Evolutionary conservation across 2,888 invertebrate species (phyloP).

Genomic region (Limnephilus lunatus): DNA sequence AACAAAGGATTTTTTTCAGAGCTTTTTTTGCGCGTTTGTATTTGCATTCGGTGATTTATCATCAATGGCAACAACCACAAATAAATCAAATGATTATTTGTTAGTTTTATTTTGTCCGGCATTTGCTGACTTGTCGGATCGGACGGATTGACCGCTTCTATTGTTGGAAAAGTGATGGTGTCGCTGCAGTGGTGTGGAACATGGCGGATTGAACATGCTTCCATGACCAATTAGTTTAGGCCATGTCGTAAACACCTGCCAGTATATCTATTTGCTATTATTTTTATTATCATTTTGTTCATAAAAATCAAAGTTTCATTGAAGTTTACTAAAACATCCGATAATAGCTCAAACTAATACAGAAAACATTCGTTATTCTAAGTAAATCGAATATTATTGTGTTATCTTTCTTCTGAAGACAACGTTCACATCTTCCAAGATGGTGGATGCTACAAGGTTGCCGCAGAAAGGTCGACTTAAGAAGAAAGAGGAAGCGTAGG

Average conservation of each 20-base stretch:
- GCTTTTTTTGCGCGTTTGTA: neutral
- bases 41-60: conserved; percentile 13
- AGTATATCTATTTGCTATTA: neutral
- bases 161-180: conserved; percentile 10
- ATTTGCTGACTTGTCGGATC: conserved; percentile 3
- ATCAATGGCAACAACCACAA: neutral
- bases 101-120: conserved; percentile 4
- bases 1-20: conserved; percentile 1
- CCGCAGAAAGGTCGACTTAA: neutral
- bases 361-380: neutral
- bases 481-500: neutral
- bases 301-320: neutral
- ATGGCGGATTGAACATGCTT: conserved; percentile 20
- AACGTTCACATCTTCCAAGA: neutral
- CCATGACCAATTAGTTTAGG: conserved; percentile 4
- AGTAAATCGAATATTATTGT: too few relatives aligned
- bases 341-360: neutral
- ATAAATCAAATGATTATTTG: conserved; percentile 14
- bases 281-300: neutral
- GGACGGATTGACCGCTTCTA: neutral
- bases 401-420: too few relatives aligned
- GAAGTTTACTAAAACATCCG: neutral
- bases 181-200: conserved; percentile 14
- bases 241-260: conserved; percentile 10
- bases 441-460: neutral